Evolutionary conservation across 2,888 invertebrate genomes (phyloP), one percentile per base, ranked within the genome.

Genomic region (Cosmopolites sordidus): DNA sequence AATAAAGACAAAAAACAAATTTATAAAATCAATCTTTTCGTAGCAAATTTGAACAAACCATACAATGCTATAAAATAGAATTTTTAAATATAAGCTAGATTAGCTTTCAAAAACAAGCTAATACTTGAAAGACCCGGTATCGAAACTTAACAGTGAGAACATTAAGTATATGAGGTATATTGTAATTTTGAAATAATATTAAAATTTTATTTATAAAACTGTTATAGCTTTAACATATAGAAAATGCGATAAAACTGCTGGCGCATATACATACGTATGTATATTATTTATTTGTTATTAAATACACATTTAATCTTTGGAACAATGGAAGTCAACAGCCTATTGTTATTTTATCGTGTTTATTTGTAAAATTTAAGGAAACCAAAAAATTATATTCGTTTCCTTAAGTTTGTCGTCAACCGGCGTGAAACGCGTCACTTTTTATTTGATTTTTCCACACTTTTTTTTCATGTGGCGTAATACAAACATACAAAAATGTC

Each of bases 261-360:
- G 44, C 17, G 16, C 5, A 43, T 16, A 40, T 43, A 48, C 15
- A 42, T 42, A 43, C 43, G 33, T 37, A 40, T 41, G 22, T 33
- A 27, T 42, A 18, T 48, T 48, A 48, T 43, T 45, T 46, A 42
- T 52, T 52, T 46, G 43, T 49, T 53, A 53, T 50, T 49, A 56
- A 52, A 56, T 22, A 49, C 37, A 52, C 48, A 52, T 52, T 46
- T 49, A 45, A 52, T 52, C 47, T 42, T 48, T 49, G 27, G 44
- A 62, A 64, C 61, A 62, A 64, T 63, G 58, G 59, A 64, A 64
- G 63, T 62, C 61, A 62, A 64, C 62, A 59, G 60, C 58, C 62
- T 58, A 59, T 64, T 64, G 63, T 64, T 62, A 62, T 61, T 60
- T 63, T 62, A 59, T 60, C 60, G 56, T 62, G 50, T 60, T 55